phyloP scores from a whole-genome alignment of 2,797 vertebrate genomes.

The Euphonia xanthogaster region DNA sequence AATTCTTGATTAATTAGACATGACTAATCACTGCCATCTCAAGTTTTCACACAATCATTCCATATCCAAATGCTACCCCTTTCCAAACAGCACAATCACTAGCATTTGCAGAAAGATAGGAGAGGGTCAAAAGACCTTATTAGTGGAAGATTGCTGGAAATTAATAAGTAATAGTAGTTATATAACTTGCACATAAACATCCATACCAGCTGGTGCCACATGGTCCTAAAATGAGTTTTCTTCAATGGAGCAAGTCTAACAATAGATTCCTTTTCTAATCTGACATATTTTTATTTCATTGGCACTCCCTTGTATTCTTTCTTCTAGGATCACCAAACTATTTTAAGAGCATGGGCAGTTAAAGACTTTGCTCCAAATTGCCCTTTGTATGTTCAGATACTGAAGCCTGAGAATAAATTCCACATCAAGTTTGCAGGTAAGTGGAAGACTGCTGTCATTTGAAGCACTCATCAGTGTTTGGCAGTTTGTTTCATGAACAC shows the following conservation, averaged over 20 bases:
- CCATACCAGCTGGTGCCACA: neutral
- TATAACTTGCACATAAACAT: neutral
- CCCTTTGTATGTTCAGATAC: conserved; percentile 95
- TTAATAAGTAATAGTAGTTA: neutral
- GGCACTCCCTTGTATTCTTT: neutral
- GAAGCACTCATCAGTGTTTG: neutral
- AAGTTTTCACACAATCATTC: neutral
- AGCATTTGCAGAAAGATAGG: neutral
- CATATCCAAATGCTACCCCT: neutral
- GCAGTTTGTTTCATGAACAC: neutral
- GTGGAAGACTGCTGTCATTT: neutral
- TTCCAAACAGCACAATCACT: neutral
- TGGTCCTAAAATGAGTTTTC: neutral
- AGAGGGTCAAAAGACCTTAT: neutral
- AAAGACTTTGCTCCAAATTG: conserved; percentile 99
- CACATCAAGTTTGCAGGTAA: conserved; percentile 99
- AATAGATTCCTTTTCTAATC: neutral
- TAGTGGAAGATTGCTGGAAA: neutral
- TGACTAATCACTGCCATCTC: neutral
- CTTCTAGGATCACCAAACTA: conserved; percentile 95
- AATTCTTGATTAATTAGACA: neutral
- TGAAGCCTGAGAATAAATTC: conserved; percentile 99
- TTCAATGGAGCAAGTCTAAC: neutral
- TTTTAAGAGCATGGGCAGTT: conserved; percentile 97
- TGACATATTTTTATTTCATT: neutral